Conservation (phyloP, 2,113 vertebrate genomes). For the Notarius lentiginosus region DNA sequence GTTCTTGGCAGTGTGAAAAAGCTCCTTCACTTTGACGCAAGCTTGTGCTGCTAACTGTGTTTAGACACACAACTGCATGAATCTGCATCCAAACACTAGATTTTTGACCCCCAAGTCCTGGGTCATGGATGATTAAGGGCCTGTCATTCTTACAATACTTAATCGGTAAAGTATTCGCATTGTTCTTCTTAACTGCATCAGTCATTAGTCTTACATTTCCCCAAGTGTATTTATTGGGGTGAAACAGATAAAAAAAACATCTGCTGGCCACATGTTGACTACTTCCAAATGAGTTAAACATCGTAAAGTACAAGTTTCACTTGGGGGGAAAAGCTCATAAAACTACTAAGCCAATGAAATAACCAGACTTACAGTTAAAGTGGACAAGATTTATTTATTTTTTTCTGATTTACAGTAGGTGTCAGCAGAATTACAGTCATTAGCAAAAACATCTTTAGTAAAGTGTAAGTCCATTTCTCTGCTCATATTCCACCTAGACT, state of each 20-base stretch:
- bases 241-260: neutral
- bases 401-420: neutral
- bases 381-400: neutral
- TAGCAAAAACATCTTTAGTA: neutral
- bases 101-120: neutral
- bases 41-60: neutral
- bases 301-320: neutral
- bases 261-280: neutral
- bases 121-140: neutral
- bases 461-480: neutral
- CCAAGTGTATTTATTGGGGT: neutral
- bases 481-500: neutral
- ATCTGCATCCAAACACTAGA: neutral
- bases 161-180: neutral
- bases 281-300: neutral
- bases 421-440: neutral
- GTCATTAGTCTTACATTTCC: neutral
- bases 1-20: neutral
- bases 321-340: neutral
- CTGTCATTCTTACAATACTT: neutral
- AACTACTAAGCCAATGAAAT: neutral
- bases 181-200: neutral
- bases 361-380: neutral
- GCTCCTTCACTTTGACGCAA: neutral
- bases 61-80: neutral